Percentiles rank a stretch among this genome's conserved stretches.
Conservation (phyloP, 2,797 vertebrate species). For the Melanotaenia maccullochi region DNA sequence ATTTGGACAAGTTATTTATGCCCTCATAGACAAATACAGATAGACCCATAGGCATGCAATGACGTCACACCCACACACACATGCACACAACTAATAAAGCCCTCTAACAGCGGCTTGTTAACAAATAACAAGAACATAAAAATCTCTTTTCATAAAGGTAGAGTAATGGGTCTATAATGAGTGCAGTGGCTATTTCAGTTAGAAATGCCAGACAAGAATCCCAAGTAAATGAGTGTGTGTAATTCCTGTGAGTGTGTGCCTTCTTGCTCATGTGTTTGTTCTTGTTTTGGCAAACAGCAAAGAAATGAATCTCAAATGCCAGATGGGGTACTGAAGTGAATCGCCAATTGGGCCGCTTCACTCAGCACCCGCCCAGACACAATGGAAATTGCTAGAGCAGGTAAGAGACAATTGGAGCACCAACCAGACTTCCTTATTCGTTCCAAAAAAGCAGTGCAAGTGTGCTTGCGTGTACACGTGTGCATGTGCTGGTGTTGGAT, state of each 20-base stretch:
- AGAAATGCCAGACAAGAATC: conserved; percentile 61
- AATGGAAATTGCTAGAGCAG: conserved; percentile 64
- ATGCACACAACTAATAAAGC: conserved; percentile 49
- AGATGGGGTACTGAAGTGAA: conserved; percentile 78
- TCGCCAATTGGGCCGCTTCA: conserved; percentile 71
- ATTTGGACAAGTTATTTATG: conserved; percentile 33
- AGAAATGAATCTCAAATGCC: conserved; percentile 77
- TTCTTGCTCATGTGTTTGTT: conserved; percentile 51
- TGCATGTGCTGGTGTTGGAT: conserved; percentile 16
- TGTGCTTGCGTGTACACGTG: not conserved
- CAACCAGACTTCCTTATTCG: conserved; percentile 37
- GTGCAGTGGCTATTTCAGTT: conserved; percentile 68
- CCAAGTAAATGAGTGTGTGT: conserved; percentile 50
- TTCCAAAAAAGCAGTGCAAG: conserved; percentile 31
- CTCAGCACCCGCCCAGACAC: conserved; percentile 52
- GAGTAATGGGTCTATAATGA: conserved; percentile 73
- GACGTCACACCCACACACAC: conserved; percentile 11
- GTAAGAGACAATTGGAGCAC: conserved; percentile 58
- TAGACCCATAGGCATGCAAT: conserved; percentile 12
- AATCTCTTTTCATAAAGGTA: conserved; percentile 64
- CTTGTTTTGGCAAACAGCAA: conserved; percentile 69
- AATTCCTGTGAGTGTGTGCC: conserved; percentile 32
- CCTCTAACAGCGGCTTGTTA: conserved; percentile 59
- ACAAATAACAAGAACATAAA: conserved; percentile 65
- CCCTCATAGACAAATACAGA: conserved; percentile 19